Conservation (phyloP, 2,113 vertebrate genomes). For the Cariama cristata region DNA sequence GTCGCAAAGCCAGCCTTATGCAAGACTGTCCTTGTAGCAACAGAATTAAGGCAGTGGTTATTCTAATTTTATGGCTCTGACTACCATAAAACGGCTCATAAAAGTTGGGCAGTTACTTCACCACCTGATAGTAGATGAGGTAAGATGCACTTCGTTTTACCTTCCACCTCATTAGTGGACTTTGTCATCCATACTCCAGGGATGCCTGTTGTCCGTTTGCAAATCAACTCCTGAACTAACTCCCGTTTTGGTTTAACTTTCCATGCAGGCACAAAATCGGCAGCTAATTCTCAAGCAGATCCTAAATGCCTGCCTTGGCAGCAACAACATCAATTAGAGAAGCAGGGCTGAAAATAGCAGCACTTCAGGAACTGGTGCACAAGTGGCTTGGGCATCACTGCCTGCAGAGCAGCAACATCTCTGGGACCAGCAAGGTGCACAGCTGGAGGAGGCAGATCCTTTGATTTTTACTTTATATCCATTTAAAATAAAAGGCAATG, state of each 20-base stretch:
- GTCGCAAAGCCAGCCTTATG: background rate
- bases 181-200: background rate
- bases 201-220: background rate
- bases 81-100: background rate
- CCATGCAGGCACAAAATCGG: background rate
- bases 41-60: background rate
- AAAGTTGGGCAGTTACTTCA: background rate
- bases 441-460: background rate
- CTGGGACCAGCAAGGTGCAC: background rate
- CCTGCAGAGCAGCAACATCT: background rate
- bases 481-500: background rate
- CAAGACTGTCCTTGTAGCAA: background rate
- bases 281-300: background rate
- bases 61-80: background rate
- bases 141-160: background rate
- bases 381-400: background rate
- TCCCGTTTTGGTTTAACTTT: background rate
- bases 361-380: background rate
- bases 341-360: background rate
- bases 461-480: background rate
- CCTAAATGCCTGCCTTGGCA: background rate
- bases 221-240: background rate
- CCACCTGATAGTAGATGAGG: background rate
- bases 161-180: background rate
- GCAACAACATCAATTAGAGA: background rate